Conservation (phyloP, 2,888 invertebrate species). For the Lasioglossum malachurum region DNA sequence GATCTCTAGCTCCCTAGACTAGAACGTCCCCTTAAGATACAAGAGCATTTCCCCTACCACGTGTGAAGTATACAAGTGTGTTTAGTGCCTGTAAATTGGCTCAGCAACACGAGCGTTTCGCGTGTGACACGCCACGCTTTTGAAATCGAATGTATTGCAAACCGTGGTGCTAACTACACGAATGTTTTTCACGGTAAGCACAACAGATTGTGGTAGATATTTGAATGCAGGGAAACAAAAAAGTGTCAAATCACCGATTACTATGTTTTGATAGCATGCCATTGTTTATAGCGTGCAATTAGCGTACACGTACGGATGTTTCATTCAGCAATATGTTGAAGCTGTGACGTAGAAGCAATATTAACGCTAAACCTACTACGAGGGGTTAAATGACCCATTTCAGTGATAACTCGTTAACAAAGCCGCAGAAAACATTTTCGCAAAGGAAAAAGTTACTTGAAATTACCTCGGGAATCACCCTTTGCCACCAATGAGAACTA, state of each 20-base stretch:
- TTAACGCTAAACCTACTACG: too few relatives aligned
- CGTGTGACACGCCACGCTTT: neutral
- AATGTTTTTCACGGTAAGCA: neutral
- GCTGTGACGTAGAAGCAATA: neutral
- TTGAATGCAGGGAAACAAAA: neutral
- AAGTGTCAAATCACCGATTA: neutral
- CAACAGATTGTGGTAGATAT: neutral
- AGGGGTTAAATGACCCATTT: too few relatives aligned
- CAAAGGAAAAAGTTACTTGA: too few relatives aligned
- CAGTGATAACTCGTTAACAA: too few relatives aligned
- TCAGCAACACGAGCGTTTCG: neutral
- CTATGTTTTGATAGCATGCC: neutral
- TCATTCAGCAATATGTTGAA: neutral
- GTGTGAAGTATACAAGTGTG: neutral
- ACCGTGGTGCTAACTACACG: neutral
- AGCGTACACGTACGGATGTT: neutral
- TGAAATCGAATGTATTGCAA: neutral
- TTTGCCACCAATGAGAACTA: too few relatives aligned
- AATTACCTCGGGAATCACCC: too few relatives aligned
- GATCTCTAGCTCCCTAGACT: neutral
- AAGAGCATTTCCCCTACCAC: neutral
- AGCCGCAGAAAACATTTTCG: too few relatives aligned
- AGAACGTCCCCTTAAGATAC: neutral
- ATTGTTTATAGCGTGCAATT: neutral
- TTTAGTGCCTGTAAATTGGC: neutral